phyloP scores from a whole-genome alignment of 2,797 vertebrate genomes.

The Adrianichthys oophorus region DNA sequence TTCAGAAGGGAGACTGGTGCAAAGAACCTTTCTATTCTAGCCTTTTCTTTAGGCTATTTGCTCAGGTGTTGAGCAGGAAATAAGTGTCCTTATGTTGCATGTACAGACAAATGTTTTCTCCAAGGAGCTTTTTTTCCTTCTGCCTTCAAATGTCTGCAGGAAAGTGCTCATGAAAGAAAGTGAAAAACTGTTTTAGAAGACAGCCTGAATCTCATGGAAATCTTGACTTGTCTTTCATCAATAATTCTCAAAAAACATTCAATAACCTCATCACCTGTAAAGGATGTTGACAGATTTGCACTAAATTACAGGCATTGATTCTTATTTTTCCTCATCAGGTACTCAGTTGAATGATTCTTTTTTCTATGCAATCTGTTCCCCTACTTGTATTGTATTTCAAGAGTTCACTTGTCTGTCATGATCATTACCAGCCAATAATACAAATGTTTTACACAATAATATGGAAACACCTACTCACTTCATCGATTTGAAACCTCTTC shows the following conservation, averaged over 20 bases:
- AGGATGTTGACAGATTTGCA: slow-evolving; percentile 29
- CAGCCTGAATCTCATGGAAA: slow-evolving; percentile 13
- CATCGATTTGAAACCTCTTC: too few relatives aligned
- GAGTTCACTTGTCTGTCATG: too few relatives aligned
- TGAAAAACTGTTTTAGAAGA: not conserved
- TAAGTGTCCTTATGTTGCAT: not conserved
- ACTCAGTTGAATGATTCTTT: slow-evolving; percentile 6
- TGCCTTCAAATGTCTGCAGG: not conserved
- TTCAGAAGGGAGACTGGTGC: not conserved
- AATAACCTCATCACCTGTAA: slow-evolving; percentile 23
- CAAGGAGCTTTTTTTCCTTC: not conserved
- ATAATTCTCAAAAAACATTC: slow-evolving; percentile 19
- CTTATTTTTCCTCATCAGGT: slow-evolving; percentile 12
- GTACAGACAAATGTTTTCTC: not conserved
- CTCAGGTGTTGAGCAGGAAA: slow-evolving; percentile 4
- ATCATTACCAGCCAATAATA: too few relatives aligned
- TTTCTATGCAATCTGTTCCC: not conserved
- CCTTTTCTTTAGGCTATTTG: slow-evolving; percentile 6
- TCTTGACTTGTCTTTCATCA: slow-evolving; percentile 29
- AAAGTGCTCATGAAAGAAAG: slow-evolving; percentile 12
- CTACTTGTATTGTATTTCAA: slow-evolving; percentile 28
- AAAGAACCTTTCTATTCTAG: not conserved
- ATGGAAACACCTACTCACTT: too few relatives aligned
- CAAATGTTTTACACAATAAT: too few relatives aligned
- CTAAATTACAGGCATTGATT: slow-evolving; percentile 21